phyloP scores from a whole-genome alignment of 2,888 invertebrate genomes.

The Euspilapteryx auroguttella region DNA sequence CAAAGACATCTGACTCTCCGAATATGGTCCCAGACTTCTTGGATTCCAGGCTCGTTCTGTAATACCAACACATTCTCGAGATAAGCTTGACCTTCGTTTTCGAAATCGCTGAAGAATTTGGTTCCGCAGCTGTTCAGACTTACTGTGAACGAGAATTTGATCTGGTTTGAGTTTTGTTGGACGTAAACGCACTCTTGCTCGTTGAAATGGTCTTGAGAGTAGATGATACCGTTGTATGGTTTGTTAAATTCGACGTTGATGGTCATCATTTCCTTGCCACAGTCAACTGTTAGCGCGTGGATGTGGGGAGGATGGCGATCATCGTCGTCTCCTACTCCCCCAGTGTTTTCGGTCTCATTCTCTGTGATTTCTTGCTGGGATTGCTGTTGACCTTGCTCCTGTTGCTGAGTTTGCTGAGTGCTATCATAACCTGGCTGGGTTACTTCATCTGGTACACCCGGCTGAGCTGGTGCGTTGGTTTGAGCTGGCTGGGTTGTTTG shows the following conservation, averaged over 20 bases:
- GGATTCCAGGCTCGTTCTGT: constrained; percentile 77
- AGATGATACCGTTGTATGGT: constrained; percentile 76
- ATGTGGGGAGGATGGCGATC: constrained; percentile 75
- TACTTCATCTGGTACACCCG: constrained; percentile 13
- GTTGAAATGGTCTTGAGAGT: constrained; percentile 74
- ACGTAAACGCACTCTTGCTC: constrained; percentile 75
- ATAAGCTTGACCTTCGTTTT: constrained; percentile 76
- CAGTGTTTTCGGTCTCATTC: constrained; percentile 5
- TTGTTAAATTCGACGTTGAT: constrained; percentile 79
- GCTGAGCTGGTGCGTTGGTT: constrained; percentile 9
- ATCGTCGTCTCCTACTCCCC: constrained; percentile 49
- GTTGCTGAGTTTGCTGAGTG: too few relatives aligned
- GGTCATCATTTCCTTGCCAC: constrained; percentile 82
- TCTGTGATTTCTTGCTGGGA: constrained; percentile 11
- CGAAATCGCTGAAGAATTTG: constrained; percentile 76
- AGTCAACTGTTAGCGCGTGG: constrained; percentile 73
- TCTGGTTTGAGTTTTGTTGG: constrained; percentile 68
- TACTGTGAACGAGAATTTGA: constrained; percentile 73
- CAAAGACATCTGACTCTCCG: constrained; percentile 77
- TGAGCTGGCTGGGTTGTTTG: constrained; percentile 8
- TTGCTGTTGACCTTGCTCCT: too few relatives aligned
- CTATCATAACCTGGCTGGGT: constrained; percentile 9
- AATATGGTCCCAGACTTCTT: constrained; percentile 79
- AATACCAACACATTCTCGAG: constrained; percentile 77
- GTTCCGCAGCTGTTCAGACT: constrained; percentile 77